Conservation (phyloP, 2,888 invertebrate genomes). For the Ophioninae sp. region DNA sequence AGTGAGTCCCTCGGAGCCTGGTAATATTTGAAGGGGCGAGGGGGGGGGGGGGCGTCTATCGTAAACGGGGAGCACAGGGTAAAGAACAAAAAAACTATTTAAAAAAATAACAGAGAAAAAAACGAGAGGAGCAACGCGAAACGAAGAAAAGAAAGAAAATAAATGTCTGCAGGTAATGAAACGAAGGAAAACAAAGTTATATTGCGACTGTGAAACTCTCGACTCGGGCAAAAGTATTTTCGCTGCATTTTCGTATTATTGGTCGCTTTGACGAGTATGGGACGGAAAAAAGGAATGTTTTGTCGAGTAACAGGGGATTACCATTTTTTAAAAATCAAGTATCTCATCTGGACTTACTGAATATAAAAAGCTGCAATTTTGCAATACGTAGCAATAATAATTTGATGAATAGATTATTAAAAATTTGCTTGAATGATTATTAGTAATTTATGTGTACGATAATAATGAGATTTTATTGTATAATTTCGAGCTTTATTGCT, state of each 20-base stretch:
- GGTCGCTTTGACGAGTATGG: not conserved
- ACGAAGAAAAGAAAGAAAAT: conserved; percentile 5
- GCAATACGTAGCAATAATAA: too few relatives aligned
- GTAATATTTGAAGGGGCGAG: too few relatives aligned
- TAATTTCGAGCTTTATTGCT: too few relatives aligned
- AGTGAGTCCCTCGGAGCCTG: conserved; percentile 32
- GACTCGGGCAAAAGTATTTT: conserved; percentile 1
- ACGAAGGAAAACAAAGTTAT: conserved; percentile 16
- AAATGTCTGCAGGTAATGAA: conserved; percentile 32
- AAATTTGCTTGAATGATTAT: too few relatives aligned
- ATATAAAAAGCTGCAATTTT: too few relatives aligned
- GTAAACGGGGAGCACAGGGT: conserved; percentile 61
- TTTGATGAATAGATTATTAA: too few relatives aligned
- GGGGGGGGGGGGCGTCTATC: conserved; percentile 53
- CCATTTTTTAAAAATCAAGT: too few relatives aligned
- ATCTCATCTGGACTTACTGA: too few relatives aligned
- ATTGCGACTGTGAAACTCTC: conserved; percentile 1
- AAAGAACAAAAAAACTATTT: conserved; percentile 7
- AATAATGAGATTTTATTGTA: too few relatives aligned
- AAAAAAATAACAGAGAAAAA: conserved; percentile 39
- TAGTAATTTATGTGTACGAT: too few relatives aligned
- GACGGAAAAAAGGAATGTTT: not conserved
- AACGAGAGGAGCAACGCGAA: not conserved
- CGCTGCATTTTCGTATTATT: not conserved
- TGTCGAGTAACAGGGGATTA: too few relatives aligned